A percentile compares a stretch with the other conserved stretches of the same genome.
These are phyloP conservation scores for Plagiodera versicolora DNA, from an alignment of 2,888 invertebrate genomes.

Conservation along the genomic window DNA sequence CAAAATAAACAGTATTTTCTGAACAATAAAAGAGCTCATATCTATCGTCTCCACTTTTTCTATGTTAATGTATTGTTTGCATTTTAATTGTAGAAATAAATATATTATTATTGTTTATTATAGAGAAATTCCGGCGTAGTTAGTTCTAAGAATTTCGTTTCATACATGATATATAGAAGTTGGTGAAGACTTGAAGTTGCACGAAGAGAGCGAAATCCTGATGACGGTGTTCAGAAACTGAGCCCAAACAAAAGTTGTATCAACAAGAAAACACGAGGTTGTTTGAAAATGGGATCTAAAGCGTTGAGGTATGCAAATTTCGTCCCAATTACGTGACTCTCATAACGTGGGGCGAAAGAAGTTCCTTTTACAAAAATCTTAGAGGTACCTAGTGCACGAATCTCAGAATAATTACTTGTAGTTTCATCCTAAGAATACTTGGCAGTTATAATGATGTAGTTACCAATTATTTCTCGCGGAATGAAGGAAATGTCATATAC, in stretches of 20 bases:
- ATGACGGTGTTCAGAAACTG: background rate
- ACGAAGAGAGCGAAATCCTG: background rate
- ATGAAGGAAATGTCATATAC: too few relatives aligned
- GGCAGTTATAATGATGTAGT: background rate
- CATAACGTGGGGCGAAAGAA: background rate
- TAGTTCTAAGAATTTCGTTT: background rate
- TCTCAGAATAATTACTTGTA: background rate
- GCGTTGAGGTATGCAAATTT: background rate
- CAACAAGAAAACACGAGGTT: slow-evolving; percentile 1
- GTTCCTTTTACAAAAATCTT: background rate
- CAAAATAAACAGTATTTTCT: too few relatives aligned
- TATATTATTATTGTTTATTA: too few relatives aligned
- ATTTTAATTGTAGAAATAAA: too few relatives aligned
- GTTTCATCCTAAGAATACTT: background rate
- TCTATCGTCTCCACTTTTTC: too few relatives aligned
- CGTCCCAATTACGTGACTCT: background rate
- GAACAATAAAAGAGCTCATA: too few relatives aligned
- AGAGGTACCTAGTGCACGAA: background rate
- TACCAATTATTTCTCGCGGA: too few relatives aligned
- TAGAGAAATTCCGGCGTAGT: background rate
- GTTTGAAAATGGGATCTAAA: background rate
- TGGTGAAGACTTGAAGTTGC: background rate
- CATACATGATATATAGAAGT: background rate
- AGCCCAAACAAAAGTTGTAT: background rate
- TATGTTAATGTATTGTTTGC: too few relatives aligned